These are phyloP conservation scores for Melikaiella ostensackeni DNA, from an alignment of 2,888 invertebrate genomes.

Conservation along the genomic window DNA sequence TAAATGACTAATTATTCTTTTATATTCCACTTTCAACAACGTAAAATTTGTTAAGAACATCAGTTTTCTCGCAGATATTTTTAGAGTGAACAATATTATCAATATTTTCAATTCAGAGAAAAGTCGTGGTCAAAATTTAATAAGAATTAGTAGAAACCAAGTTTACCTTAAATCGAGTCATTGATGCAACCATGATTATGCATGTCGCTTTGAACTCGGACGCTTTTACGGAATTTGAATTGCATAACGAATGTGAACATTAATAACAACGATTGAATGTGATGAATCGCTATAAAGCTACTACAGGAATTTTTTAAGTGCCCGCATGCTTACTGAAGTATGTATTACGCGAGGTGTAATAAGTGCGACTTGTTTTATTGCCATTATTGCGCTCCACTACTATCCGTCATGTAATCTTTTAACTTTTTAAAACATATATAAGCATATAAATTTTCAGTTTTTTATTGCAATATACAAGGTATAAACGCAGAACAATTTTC, in stretches of 20 bases:
- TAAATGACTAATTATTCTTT: no score
- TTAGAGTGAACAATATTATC: no score
- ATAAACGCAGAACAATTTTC: neutral
- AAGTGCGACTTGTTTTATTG: neutral
- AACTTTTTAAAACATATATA: neutral
- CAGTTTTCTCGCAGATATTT: no score
- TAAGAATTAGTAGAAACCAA: neutral
- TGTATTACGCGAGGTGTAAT: conserved; percentile 11
- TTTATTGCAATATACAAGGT: neutral
- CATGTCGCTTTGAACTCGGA: conserved; percentile 5
- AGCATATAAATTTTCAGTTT: neutral
- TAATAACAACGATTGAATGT: conserved; percentile 9
- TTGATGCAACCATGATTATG: neutral
- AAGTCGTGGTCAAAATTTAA: neutral
- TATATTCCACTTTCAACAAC: no score
- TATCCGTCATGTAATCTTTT: neutral
- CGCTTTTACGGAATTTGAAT: neutral
- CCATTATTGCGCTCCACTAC: neutral
- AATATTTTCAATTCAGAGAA: neutral
- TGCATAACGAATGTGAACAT: conserved; percentile 3
- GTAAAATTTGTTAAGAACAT: no score
- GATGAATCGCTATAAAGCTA: neutral
- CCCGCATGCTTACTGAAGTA: conserved; percentile 1
- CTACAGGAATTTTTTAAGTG: conserved; percentile 12
- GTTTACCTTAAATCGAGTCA: neutral